Conservation (phyloP, 2,888 invertebrate genomes). For the Priocnemis perturbator region DNA sequence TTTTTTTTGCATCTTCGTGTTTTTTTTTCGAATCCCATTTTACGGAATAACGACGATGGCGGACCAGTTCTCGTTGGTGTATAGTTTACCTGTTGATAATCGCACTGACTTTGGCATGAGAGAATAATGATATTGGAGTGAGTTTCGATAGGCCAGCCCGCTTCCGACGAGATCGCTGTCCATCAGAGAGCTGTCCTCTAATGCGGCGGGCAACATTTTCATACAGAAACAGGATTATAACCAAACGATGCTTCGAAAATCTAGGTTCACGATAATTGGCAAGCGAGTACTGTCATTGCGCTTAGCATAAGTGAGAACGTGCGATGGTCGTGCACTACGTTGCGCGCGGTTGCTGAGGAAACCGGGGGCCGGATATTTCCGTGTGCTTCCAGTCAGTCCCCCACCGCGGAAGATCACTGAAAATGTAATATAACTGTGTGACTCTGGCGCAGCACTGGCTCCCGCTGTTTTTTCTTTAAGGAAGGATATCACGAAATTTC, state of each 20-base stretch:
- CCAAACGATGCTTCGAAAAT: constrained; percentile 47
- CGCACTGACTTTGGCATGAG: constrained; percentile 29
- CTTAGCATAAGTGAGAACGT: constrained; percentile 33
- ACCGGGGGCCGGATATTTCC: constrained; percentile 10
- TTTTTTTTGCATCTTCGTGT: too few species aligned
- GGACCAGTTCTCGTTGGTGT: constrained; percentile 52
- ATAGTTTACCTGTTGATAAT: constrained; percentile 63
- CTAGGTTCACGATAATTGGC: constrained; percentile 38
- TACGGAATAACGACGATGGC: constrained; percentile 54
- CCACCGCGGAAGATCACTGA: constrained; percentile 33
- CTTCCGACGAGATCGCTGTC: constrained; percentile 20
- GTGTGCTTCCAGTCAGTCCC: constrained; percentile 27
- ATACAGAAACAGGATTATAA: constrained; percentile 51
- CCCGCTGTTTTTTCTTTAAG: constrained; percentile 35
- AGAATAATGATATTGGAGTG: constrained; percentile 25
- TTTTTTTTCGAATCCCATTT: constrained; percentile 38
- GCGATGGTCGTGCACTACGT: constrained; percentile 35
- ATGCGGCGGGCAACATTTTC: constrained; percentile 49
- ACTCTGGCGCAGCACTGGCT: constrained; percentile 31
- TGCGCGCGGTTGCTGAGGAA: constrained; percentile 28
- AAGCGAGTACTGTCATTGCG: constrained; percentile 44
- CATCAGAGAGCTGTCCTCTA: constrained; percentile 27
- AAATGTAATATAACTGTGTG: constrained; percentile 43
- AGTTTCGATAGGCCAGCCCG: constrained; percentile 23
- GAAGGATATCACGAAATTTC: constrained; percentile 34